phyloP scores from a whole-genome alignment of 2,113 vertebrate species.

The Phainopepla nitens region DNA sequence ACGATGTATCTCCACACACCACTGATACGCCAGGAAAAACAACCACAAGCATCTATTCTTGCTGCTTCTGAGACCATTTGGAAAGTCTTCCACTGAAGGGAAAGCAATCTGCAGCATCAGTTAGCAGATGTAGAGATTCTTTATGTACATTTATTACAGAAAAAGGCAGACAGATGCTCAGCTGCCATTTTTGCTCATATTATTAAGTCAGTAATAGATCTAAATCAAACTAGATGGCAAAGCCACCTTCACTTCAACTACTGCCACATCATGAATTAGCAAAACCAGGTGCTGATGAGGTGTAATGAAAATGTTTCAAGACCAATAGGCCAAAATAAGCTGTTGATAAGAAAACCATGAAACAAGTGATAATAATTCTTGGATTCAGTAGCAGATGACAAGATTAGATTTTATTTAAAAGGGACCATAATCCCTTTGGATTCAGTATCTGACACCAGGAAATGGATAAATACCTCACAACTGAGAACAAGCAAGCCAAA shows the following conservation, averaged over 20 bases:
- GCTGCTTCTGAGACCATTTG: neutral
- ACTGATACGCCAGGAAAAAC: neutral
- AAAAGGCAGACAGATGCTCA: neutral
- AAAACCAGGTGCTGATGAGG: neutral
- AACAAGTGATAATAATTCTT: neutral
- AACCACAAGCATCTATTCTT: neutral
- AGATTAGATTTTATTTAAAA: neutral
- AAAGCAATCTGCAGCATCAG: neutral
- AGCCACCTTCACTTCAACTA: neutral
- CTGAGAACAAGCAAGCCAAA: neutral
- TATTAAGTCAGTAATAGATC: conserved; percentile 14
- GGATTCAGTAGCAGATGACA: neutral
- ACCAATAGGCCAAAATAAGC: neutral
- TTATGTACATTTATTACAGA: neutral
- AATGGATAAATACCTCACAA: conserved; percentile 16
- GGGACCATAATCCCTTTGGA: neutral
- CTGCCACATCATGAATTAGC: neutral
- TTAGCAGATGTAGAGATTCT: neutral
- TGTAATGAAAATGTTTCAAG: neutral
- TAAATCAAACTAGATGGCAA: neutral
- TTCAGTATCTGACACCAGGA: conserved; percentile 3
- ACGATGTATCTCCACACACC: neutral
- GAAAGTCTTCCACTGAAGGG: neutral
- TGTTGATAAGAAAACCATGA: neutral
- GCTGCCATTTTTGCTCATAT: neutral